These are phyloP conservation scores for Chymomyza costata DNA, from an alignment of 1,140 invertebrate genomes.

Conservation along the genomic window DNA sequence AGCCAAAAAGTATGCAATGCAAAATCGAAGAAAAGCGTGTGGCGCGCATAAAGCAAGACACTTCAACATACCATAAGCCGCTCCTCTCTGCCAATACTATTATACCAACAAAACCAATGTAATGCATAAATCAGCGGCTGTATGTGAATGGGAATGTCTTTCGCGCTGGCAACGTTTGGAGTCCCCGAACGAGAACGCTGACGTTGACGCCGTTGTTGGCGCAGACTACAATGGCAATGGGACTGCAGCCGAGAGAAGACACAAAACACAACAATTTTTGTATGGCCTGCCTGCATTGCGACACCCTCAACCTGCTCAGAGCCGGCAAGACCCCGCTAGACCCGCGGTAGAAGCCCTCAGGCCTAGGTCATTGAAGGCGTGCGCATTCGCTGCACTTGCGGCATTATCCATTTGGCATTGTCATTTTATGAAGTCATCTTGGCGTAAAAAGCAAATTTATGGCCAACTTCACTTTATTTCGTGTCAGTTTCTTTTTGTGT, in stretches of 20 bases:
- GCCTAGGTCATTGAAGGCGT: background rate
- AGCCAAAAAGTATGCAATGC: constrained; percentile 66
- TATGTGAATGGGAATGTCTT: too few species aligned
- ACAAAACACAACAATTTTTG: constrained; percentile 68
- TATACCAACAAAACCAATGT: too few species aligned
- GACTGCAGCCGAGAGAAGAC: constrained; percentile 52
- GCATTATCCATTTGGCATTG: constrained; percentile 70
- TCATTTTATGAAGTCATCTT: constrained; percentile 73
- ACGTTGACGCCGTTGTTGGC: constrained; percentile 1
- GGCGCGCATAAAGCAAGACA: too few species aligned
- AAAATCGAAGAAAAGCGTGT: constrained; percentile 53
- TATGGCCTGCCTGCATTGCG: constrained; percentile 45
- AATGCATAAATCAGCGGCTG: too few species aligned
- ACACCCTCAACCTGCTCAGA: constrained; percentile 18
- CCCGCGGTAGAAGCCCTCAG: too few species aligned
- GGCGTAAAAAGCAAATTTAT: constrained; percentile 72
- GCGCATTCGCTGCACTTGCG: constrained; percentile 47
- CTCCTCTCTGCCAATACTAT: too few species aligned
- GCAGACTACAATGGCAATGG: constrained; percentile 24
- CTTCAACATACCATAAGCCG: too few species aligned
- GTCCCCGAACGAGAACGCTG: too few species aligned
- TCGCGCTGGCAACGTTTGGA: too few species aligned
- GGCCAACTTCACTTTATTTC: constrained; percentile 70
- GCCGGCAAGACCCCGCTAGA: too few species aligned
- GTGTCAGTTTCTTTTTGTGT: constrained; percentile 67